Conservation (phyloP, 2,113 vertebrate genomes). For the Sardina pilchardus region DNA sequence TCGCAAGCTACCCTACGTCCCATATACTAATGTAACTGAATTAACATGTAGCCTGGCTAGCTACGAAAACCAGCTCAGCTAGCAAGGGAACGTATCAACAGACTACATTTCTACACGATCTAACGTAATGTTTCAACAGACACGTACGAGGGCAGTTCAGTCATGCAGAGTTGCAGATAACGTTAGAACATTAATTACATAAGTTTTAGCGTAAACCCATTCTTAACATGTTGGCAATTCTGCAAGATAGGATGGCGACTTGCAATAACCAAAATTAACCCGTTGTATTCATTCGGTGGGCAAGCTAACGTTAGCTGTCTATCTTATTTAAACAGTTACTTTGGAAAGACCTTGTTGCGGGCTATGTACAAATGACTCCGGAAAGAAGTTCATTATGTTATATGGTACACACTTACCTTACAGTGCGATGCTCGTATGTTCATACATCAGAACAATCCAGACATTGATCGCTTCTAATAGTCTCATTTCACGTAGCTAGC, state of each 20-base stretch:
- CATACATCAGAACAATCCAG: slow-evolving; percentile 73
- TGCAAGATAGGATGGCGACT: slow-evolving; percentile 16
- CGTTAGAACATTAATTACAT: neutral
- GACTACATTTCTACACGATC: neutral
- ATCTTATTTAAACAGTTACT: neutral
- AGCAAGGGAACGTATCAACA: slow-evolving; percentile 8
- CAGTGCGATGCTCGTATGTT: slow-evolving; percentile 62
- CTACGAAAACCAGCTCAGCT: neutral
- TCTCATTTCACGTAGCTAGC: slow-evolving; percentile 74
- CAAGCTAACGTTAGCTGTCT: neutral
- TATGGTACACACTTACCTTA: slow-evolving; percentile 67
- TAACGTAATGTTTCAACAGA: neutral
- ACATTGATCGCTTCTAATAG: slow-evolving; percentile 66
- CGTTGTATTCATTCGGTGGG: neutral
- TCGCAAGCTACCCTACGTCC: neutral
- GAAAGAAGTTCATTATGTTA: slow-evolving; percentile 1
- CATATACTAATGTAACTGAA: neutral
- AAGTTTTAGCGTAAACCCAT: neutral
- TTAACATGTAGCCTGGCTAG: slow-evolving; percentile 4
- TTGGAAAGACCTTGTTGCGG: neutral
- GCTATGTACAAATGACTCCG: neutral
- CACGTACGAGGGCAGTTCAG: neutral
- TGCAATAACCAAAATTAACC: slow-evolving; percentile 7
- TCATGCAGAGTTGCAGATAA: neutral
- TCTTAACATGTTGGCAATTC: neutral